Percentiles rank a stretch among this genome's conserved stretches.
phyloP scores from a whole-genome alignment of 2,797 vertebrate genomes.

The Sebastolobus altivelis region DNA sequence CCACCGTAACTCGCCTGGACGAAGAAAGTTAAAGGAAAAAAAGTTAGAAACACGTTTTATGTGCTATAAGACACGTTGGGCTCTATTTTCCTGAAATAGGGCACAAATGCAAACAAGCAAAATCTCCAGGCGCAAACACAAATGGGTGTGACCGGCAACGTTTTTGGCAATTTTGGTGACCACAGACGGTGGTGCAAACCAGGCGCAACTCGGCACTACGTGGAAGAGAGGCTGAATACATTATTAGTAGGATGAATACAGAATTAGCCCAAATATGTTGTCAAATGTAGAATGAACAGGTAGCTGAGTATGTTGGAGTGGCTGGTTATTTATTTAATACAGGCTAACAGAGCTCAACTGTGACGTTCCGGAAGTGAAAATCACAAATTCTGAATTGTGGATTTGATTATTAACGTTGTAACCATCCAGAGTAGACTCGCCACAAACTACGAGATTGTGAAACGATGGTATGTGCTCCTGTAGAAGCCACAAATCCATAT shows the following conservation, averaged over 20 bases:
- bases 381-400: too few species aligned
- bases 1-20: constrained; percentile 92
- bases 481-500: too few species aligned
- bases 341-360: too few species aligned
- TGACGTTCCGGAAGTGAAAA: too few species aligned
- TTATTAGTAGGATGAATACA: too few species aligned
- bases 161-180: not conserved
- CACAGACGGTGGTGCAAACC: not conserved
- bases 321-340: not conserved
- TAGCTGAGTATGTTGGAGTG: not conserved
- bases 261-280: not conserved
- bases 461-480: too few species aligned
- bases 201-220: too few species aligned
- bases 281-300: not conserved
- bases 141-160: not conserved
- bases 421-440: too few species aligned
- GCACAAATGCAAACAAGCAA: not conserved
- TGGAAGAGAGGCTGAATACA: too few species aligned
- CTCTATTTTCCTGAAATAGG: not conserved
- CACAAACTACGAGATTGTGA: too few species aligned
- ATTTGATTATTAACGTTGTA: too few species aligned
- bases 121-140: not conserved
- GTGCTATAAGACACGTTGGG: not conserved
- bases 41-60: not conserved
- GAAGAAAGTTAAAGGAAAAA: constrained; percentile 16